These are phyloP conservation scores for Drosophila hawaiiensis DNA, from an alignment of 2,888 invertebrate genomes.

Conservation along the genomic window DNA sequence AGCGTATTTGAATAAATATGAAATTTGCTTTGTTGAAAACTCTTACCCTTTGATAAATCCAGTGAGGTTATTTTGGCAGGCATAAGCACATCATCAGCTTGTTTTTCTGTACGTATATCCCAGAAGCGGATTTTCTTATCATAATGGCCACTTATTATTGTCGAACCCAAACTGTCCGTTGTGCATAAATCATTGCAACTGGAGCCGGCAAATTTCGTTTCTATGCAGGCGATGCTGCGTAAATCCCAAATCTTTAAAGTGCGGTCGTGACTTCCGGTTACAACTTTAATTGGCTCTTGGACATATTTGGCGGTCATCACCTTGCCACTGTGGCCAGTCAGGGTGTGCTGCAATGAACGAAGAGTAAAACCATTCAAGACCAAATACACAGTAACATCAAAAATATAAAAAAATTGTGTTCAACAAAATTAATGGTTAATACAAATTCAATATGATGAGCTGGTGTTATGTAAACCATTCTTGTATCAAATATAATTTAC, in stretches of 20 bases:
- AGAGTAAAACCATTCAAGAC: slow-evolving; percentile 42
- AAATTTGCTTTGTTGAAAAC: no score
- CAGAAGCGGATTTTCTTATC: slow-evolving; percentile 98
- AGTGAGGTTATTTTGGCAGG: slow-evolving; percentile 98
- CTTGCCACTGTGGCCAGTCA: slow-evolving; percentile 94
- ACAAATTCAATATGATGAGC: background rate
- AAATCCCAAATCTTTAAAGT: slow-evolving; percentile 99
- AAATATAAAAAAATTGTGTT: background rate
- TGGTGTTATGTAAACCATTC: background rate
- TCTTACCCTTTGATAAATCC: slow-evolving; percentile 94
- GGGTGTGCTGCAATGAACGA: slow-evolving; percentile 81
- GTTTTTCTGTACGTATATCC: slow-evolving; percentile 96
- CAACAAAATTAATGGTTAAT: background rate
- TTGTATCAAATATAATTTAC: background rate
- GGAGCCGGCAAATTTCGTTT: slow-evolving; percentile 98
- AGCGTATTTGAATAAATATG: background rate
- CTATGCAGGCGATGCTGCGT: slow-evolving; percentile 95
- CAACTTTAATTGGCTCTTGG: slow-evolving; percentile 95
- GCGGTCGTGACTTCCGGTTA: slow-evolving; percentile 98
- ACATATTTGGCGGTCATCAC: slow-evolving; percentile 99
- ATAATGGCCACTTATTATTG: slow-evolving; percentile 98
- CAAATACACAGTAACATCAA: slow-evolving; percentile 18
- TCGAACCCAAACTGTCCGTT: slow-evolving; percentile 92
- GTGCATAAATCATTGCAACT: slow-evolving; percentile 98
- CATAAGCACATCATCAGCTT: slow-evolving; percentile 93